Conservation (phyloP, 53 echinoderm and acorn worm genomes). For the Actinopyga echinites region DNA sequence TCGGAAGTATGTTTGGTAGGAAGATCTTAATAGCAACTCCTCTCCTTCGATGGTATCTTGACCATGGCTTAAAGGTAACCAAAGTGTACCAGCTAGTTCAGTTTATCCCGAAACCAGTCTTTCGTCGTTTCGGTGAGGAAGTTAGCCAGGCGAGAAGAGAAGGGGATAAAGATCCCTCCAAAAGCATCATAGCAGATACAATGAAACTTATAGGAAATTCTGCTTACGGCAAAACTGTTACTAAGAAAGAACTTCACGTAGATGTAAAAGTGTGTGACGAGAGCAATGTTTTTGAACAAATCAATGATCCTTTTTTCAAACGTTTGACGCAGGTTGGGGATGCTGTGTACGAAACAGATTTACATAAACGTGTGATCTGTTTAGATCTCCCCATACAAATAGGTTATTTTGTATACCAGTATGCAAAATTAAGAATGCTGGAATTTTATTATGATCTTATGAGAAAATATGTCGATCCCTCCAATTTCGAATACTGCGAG, state of each 20-base stretch:
- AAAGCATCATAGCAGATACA: constrained; percentile 59
- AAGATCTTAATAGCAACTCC: constrained; percentile 35
- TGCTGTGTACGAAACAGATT: constrained; percentile 30
- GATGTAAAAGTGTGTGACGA: not conserved
- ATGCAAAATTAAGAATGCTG: constrained; percentile 38
- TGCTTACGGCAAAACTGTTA: constrained; percentile 63
- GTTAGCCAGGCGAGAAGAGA: constrained; percentile 48
- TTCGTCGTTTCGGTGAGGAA: constrained; percentile 36
- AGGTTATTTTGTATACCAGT: constrained; percentile 29
- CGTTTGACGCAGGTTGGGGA: not conserved
- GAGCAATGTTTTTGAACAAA: not conserved
- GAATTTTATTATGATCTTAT: constrained; percentile 59
- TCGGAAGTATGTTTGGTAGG: constrained; percentile 49
- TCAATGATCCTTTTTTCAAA: constrained; percentile 13
- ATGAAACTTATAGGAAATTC: too few relatives aligned
- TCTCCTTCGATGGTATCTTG: constrained; percentile 44
- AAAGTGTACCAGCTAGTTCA: constrained; percentile 16
- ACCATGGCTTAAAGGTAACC: constrained; percentile 33
- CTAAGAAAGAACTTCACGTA: not conserved
- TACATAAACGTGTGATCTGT: not conserved
- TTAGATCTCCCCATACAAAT: constrained; percentile 45
- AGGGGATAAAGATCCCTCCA: constrained; percentile 35
- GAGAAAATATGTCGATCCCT: constrained; percentile 12
- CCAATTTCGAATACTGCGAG: constrained; percentile 29
- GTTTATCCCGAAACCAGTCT: constrained; percentile 12